Base-by-base conservation (phyloP, 2,113 vertebrate species). In the Nansenia antarctica region DNA sequence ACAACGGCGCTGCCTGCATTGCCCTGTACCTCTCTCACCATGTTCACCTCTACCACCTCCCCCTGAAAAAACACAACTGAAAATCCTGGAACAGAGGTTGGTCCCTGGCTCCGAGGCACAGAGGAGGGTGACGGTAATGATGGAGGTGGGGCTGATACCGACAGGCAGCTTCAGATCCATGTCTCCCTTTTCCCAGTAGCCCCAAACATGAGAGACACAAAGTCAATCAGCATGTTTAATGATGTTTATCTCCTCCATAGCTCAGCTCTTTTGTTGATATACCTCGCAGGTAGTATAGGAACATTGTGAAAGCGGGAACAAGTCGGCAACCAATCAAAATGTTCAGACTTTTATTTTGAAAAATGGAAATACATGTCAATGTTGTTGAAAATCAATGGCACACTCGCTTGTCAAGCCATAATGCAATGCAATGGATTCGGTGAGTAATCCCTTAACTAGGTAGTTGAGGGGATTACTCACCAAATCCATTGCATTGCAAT, bases 91-190 rank as follows among this genome's bases (percentile, higher is more conserved):
- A 47, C n/a, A n/a, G n/a, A n/a, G n/a, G n/a, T n/a, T n/a, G n/a
- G n/a, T n/a, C n/a, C n/a, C n/a, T n/a, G n/a, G n/a, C n/a, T n/a
- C n/a, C n/a, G n/a, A n/a, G n/a, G n/a, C 6, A 57, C 26, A 18
- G 54, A 31, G 29, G 54, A 12, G 26, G 11, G 54, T 15, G 14
- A 57, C 52, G 72, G 15, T 83, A 86, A 86, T 82, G 73, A 78
- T 72, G 64, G 76, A 85, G 86, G 83, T 86, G 67, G 83, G 62
- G 69, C 68, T 31, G 78, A 86, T 85, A 86, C 37, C 22, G 66
- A 69, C 75, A 70, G 73, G 77, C 27, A 58, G 52, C 60, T 63
- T 73, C 64, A 80, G 80, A 83, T 86, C 78, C 60, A 77, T 81
- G 64, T 85, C 78, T 75, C 49, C 49, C 62, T 32, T 30, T 37